A percentile compares a stretch with the other conserved stretches of the same genome.
Conservation (phyloP, 2,113 vertebrate species). For the Anas platyrhynchos region DNA sequence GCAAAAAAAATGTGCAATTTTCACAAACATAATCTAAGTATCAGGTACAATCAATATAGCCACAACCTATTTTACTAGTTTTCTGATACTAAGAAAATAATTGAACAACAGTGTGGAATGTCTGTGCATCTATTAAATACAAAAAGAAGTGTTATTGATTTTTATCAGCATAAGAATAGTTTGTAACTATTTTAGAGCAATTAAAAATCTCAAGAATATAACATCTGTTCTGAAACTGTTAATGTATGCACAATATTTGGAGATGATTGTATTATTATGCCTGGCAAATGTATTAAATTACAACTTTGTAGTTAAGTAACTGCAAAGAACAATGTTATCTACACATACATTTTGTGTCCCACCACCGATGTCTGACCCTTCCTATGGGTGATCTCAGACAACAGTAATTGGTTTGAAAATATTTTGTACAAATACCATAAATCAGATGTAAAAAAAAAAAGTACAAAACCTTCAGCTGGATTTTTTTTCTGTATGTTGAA, state of each 20-base stretch:
- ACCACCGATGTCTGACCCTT: background rate
- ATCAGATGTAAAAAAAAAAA: background rate
- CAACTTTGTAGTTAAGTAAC: background rate
- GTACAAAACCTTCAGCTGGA: background rate
- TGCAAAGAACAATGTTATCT: background rate
- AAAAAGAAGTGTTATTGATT: background rate
- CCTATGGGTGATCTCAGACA: background rate
- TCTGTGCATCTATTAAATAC: background rate
- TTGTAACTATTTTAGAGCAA: background rate
- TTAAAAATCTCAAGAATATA: background rate
- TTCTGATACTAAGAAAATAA: background rate
- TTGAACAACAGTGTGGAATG: background rate
- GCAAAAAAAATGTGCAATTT: background rate
- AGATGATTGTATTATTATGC: background rate
- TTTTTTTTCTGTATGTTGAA: background rate
- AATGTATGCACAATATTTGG: background rate
- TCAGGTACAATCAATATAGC: accelerated
- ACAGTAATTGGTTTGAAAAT: slow-evolving; percentile 27
- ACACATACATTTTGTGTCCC: background rate
- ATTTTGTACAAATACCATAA: slow-evolving; percentile 1
- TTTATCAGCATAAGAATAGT: background rate
- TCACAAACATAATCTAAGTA: background rate
- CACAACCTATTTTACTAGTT: background rate
- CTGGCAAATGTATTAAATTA: background rate
- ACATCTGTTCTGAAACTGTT: background rate